Percentiles rank a stretch among this genome's conserved stretches.
phyloP scores from a whole-genome alignment of 2,797 vertebrate genomes.

The Notolepis coatsorum region DNA sequence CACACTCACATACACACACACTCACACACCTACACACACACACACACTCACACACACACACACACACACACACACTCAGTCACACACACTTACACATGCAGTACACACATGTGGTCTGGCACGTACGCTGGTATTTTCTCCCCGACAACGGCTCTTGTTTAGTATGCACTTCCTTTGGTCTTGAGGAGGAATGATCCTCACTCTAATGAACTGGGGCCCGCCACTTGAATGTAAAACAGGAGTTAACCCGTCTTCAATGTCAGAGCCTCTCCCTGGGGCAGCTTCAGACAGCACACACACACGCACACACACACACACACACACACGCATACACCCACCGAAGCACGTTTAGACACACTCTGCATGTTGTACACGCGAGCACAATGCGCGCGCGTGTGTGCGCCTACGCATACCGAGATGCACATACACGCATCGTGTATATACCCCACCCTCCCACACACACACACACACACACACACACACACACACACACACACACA shows the following conservation, averaged over 20 bases:
- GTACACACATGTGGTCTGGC: conserved; percentile 33
- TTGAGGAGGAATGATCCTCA: conserved; percentile 89
- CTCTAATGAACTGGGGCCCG: conserved; percentile 88
- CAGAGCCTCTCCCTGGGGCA: conserved; percentile 86
- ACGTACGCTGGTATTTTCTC: conserved; percentile 82
- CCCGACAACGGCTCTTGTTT: conserved; percentile 87
- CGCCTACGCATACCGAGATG: not conserved
- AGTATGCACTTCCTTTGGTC: conserved; percentile 88
- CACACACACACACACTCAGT: not conserved
- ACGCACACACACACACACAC: conserved; percentile 32
- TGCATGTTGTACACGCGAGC: conserved; percentile 7
- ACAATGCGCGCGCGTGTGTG: conserved; percentile 2
- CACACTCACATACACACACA: too few relatives aligned
- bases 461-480: not conserved
- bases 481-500: not conserved
- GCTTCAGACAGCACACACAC: conserved; percentile 81
- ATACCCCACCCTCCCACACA: conserved; percentile 23
- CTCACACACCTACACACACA: too few relatives aligned
- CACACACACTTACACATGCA: conserved; percentile 1
- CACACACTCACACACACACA: conserved; percentile 21
- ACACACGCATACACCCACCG: not conserved
- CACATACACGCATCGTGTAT: conserved; percentile 39
- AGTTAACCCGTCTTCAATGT: conserved; percentile 91
- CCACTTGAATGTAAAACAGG: conserved; percentile 90
- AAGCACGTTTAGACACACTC: not conserved